Conservation (phyloP, 1,140 invertebrate species). For the Trissolcus basalis region DNA sequence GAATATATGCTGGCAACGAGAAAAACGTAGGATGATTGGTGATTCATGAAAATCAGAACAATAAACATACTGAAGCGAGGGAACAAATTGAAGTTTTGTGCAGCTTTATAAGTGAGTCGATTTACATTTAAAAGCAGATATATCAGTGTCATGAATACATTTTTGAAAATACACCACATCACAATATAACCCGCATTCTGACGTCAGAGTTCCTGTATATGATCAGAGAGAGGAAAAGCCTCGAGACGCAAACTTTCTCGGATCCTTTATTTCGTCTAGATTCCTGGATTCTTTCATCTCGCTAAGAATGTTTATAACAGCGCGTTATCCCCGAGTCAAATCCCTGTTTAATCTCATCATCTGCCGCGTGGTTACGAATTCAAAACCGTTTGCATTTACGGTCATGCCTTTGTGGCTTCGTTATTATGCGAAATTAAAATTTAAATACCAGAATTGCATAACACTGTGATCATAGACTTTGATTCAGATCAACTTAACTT, state of each 20-base stretch:
- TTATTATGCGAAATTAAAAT: constrained; percentile 7
- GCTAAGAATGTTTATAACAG: constrained; percentile 42
- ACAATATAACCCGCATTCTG: not conserved
- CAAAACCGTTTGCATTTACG: constrained; percentile 14
- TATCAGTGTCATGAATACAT: no score
- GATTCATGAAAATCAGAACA: no score
- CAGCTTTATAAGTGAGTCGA: no score
- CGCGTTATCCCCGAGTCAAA: constrained; percentile 28
- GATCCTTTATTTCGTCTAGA: constrained; percentile 31
- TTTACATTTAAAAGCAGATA: no score
- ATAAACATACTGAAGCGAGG: no score
- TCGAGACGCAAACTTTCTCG: constrained; percentile 26
- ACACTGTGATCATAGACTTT: no score
- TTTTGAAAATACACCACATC: no score
- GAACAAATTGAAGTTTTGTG: no score
- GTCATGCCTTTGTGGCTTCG: constrained; percentile 9
- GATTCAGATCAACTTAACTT: no score
- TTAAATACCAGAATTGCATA: constrained; percentile 4
- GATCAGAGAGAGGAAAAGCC: constrained; percentile 7
- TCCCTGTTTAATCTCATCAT: constrained; percentile 50
- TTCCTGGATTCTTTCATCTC: constrained; percentile 51
- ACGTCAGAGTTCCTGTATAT: constrained; percentile 14
- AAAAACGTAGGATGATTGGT: no score
- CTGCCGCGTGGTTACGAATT: constrained; percentile 26
- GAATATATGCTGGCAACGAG: no score